A percentile compares a stretch with the other conserved stretches of the same genome.
Conservation (phyloP, 2,888 invertebrate genomes). For the Drosophila melanocephala region DNA sequence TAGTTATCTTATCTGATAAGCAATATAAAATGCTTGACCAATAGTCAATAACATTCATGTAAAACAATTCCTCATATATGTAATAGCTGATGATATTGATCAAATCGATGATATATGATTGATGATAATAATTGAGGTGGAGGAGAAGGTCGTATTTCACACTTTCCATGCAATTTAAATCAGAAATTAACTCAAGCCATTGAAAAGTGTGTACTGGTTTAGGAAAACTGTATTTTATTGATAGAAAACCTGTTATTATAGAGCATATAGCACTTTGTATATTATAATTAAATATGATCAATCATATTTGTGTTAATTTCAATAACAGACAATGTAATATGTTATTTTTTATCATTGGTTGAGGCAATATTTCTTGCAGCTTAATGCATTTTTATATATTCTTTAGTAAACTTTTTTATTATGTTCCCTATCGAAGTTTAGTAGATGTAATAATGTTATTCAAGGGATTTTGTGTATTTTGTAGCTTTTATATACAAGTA, state of each 20-base stretch:
- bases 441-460: not conserved
- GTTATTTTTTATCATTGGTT: not conserved
- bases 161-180: not conserved
- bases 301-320: accelerated
- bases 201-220: not conserved
- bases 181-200: not conserved
- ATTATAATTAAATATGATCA: not conserved
- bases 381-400: too few species aligned
- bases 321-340: not conserved
- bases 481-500: not conserved
- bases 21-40: not conserved
- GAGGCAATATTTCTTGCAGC: not conserved
- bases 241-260: not conserved
- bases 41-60: not conserved
- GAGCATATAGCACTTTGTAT: not conserved
- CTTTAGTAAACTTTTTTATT: not conserved
- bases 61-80: too few species aligned
- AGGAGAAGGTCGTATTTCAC: not conserved
- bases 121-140: not conserved
- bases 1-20: not conserved
- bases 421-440: not conserved
- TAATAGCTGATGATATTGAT: not conserved
- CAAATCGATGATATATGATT: not conserved
- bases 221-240: not conserved
- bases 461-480: not conserved